Conservation (phyloP, 2,888 invertebrate genomes). For the Calameuta pallipes region DNA sequence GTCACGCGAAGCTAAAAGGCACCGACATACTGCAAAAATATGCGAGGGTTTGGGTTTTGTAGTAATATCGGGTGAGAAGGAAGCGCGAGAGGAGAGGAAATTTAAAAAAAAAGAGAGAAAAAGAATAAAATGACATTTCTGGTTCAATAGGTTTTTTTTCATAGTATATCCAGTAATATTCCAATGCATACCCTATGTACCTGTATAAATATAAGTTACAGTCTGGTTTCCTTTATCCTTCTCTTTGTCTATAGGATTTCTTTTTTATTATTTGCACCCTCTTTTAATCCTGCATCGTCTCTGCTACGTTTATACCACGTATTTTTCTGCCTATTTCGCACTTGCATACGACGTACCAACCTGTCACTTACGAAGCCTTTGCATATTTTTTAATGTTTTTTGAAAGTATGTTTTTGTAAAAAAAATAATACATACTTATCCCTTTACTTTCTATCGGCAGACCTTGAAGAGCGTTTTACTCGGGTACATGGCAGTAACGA, state of each 20-base stretch:
- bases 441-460: too few species aligned
- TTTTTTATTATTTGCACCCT: not conserved
- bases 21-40: not conserved
- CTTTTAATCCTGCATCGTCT: not conserved
- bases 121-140: not conserved
- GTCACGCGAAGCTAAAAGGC: slow-evolving; percentile 25
- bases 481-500: too few species aligned
- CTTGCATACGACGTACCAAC: not conserved
- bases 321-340: not conserved
- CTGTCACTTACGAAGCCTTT: not conserved
- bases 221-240: not conserved
- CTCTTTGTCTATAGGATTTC: not conserved
- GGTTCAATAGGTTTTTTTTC: not conserved
- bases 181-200: not conserved
- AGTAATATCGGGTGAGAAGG: not conserved
- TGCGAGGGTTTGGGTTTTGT: not conserved
- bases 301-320: not conserved
- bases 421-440: too few species aligned
- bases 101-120: not conserved
- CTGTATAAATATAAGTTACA: not conserved
- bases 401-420: too few species aligned
- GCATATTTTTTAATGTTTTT: not conserved
- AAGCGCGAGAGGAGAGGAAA: not conserved
- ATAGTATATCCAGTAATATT: not conserved
- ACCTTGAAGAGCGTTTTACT: too few species aligned